Conservation (phyloP, 2,797 vertebrate genomes). For the Sebastes diploproa region DNA sequence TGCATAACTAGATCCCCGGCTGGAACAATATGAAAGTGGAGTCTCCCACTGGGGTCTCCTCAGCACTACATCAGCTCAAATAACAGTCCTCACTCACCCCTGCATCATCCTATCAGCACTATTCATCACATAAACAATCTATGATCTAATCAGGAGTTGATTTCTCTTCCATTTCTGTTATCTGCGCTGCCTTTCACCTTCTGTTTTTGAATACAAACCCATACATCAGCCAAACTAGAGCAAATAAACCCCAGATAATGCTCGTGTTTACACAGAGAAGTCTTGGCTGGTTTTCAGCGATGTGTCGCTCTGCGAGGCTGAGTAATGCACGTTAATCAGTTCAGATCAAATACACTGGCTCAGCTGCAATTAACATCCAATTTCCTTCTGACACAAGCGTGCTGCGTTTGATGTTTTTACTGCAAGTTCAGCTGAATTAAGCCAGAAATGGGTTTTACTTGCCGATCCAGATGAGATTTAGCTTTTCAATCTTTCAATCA, state of each 20-base stretch:
- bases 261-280: slow-evolving; percentile 52
- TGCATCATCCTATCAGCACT: slow-evolving; percentile 29
- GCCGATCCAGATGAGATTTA: neutral
- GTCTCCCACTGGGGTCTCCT: neutral
- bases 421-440: slow-evolving; percentile 19
- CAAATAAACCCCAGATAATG: slow-evolving; percentile 57
- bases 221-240: slow-evolving; percentile 37
- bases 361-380: slow-evolving; percentile 38
- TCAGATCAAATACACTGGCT: slow-evolving; percentile 40
- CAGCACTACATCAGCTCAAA: slow-evolving; percentile 12
- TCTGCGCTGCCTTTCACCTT: slow-evolving; percentile 26
- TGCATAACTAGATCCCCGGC: neutral
- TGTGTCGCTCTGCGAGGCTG: slow-evolving; percentile 38
- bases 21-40: neutral
- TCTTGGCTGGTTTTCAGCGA: slow-evolving; percentile 53
- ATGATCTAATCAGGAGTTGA: slow-evolving; percentile 42
- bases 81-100: neutral
- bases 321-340: slow-evolving; percentile 26
- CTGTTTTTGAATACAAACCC: slow-evolving; percentile 38
- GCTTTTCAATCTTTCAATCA: slow-evolving; percentile 16
- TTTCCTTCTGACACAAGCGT: slow-evolving; percentile 43
- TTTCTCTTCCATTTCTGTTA: slow-evolving; percentile 25
- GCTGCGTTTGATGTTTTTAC: slow-evolving; percentile 37
- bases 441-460: neutral
- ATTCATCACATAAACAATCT: slow-evolving; percentile 23